Conservation (phyloP, 2,113 vertebrate genomes). For the Prochilodus magdalenae region DNA sequence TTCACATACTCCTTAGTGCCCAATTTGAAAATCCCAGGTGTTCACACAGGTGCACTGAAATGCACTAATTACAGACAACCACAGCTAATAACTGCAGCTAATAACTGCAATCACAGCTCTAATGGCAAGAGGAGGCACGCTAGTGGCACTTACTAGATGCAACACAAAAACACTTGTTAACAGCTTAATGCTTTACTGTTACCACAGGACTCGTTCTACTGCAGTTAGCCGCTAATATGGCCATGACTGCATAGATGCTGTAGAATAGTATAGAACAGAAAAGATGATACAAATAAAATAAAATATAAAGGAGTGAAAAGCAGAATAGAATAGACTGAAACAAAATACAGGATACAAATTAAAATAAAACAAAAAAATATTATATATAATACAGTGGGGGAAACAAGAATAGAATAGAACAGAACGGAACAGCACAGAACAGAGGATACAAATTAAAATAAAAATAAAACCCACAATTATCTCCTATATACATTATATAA, state of each 20-base stretch:
- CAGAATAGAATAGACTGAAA: too few relatives aligned
- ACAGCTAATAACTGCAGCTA: not conserved
- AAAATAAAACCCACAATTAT: too few relatives aligned
- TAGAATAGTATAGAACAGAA: not conserved
- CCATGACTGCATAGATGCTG: too few relatives aligned
- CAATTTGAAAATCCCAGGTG: conserved; percentile 6
- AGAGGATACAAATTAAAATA: too few relatives aligned
- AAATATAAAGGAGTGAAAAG: too few relatives aligned
- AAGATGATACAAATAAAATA: too few relatives aligned
- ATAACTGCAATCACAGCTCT: conserved; percentile 2
- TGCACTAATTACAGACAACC: conserved; percentile 2
- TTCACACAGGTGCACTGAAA: conserved; percentile 8
- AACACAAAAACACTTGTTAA: not conserved
- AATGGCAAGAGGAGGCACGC: not conserved
- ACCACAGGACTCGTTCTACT: not conserved
- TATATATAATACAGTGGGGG: too few relatives aligned
- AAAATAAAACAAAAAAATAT: too few relatives aligned
- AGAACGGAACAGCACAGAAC: too few relatives aligned
- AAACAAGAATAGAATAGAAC: too few relatives aligned
- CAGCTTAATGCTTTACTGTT: not conserved
- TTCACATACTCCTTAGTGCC: not conserved
- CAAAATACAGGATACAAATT: too few relatives aligned
- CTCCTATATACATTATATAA: too few relatives aligned
- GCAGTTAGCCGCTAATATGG: not conserved
- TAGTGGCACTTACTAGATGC: not conserved